Conservation (phyloP, 2,888 invertebrate genomes). For the Pelosia muscerda region DNA sequence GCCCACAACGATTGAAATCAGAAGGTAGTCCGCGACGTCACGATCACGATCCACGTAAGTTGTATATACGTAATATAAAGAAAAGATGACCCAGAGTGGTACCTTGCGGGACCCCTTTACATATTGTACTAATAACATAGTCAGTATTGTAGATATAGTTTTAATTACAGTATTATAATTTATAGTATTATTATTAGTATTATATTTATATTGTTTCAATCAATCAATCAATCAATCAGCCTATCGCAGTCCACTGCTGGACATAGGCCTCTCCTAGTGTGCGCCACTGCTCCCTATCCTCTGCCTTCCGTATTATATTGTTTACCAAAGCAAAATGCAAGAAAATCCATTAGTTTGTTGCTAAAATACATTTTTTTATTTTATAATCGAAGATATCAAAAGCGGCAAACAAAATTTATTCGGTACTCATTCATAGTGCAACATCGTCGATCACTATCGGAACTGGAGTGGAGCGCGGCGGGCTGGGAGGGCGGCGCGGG, state of each 20-base stretch:
- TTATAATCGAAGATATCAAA: background rate
- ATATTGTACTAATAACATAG: background rate
- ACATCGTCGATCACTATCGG: conserved; percentile 92
- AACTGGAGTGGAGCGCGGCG: conserved; percentile 88
- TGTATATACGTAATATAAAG: background rate
- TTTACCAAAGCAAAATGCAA: background rate
- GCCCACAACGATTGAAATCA: conserved; percentile 69
- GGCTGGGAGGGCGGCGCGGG: conserved; percentile 66
- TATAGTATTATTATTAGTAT: no score
- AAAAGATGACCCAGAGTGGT: background rate
- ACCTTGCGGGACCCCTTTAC: background rate
- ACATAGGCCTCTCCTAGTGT: no score
- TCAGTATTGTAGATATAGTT: no score
- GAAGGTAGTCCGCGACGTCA: conserved; percentile 66
- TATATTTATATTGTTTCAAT: no score
- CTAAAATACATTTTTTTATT: background rate
- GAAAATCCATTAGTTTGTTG: background rate
- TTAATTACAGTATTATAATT: no score
- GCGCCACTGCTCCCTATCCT: no score
- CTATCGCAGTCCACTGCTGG: no score
- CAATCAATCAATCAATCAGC: no score
- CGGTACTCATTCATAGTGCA: conserved; percentile 77
- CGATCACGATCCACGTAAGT: conserved; percentile 63
- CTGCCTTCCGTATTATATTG: no score
- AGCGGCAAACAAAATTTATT: background rate